These are phyloP conservation scores for Corythornis vintsioides DNA, from an alignment of 2,113 vertebrate species.

Conservation along the genomic window DNA sequence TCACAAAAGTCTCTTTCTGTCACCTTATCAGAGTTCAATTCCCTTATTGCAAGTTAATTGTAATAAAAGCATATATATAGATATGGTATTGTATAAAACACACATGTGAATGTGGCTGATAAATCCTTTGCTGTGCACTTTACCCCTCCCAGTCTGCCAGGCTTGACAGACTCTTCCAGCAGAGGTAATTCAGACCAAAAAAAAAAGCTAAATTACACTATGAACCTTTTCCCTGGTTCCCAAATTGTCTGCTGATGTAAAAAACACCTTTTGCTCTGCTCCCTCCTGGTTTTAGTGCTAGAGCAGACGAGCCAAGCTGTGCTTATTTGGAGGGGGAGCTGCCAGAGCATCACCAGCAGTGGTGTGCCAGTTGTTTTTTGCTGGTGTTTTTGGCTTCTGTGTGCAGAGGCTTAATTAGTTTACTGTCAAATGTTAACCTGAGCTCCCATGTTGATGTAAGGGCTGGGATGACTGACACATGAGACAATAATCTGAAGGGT, in stretches of 20 bases:
- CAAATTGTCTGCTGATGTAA: not conserved
- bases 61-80: accelerated
- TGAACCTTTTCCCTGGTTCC: not conserved
- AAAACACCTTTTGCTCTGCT: not conserved
- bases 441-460: not conserved
- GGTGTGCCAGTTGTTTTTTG: not conserved
- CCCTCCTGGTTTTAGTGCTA: accelerated
- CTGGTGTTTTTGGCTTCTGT: not conserved
- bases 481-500: conserved; percentile 17
- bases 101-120: accelerated
- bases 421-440: not conserved
- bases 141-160: not conserved
- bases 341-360: not conserved
- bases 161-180: not conserved
- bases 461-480: not conserved
- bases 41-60: not conserved
- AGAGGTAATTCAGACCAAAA: not conserved
- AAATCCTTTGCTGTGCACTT: not conserved
- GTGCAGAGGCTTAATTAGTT: conserved; percentile 23
- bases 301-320: not conserved
- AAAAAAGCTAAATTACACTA: not conserved
- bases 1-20: not conserved
- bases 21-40: not conserved
- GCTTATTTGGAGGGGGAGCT: not conserved
- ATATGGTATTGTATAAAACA: not conserved